These are phyloP conservation scores for Agrenia bidenticulata DNA, from an alignment of 2,888 invertebrate species.

Conservation along the genomic window DNA sequence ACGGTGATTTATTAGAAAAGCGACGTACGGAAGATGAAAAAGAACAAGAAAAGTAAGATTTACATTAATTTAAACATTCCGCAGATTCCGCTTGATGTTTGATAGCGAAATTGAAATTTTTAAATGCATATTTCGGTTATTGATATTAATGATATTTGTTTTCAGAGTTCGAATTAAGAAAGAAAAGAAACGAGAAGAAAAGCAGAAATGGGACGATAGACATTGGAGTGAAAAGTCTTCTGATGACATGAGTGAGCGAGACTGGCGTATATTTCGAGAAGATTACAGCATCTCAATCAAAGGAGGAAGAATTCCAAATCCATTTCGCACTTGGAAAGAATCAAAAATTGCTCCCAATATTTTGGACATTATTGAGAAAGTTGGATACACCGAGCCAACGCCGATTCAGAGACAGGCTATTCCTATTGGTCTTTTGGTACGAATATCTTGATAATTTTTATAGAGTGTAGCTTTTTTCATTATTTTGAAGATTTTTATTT, in stretches of 20 bases:
- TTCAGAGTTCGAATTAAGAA: conserved; percentile 76
- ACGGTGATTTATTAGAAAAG: conserved; percentile 91
- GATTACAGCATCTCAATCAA: conserved; percentile 99
- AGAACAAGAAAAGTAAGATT: conserved; percentile 78
- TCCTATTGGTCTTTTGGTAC: conserved; percentile 75
- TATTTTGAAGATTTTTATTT: too few species aligned
- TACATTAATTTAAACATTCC: not conserved
- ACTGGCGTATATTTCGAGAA: conserved; percentile 99
- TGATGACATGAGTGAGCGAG: conserved; percentile 96
- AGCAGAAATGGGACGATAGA: conserved; percentile 97
- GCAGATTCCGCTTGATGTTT: not conserved
- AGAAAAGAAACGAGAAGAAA: conserved; percentile 92
- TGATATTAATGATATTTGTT: not conserved
- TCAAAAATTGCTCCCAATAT: conserved; percentile 85
- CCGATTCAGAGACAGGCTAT: conserved; percentile 99
- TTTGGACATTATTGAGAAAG: conserved; percentile 87
- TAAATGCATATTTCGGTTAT: too few species aligned
- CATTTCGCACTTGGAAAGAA: conserved; percentile 93
- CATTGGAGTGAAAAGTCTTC: conserved; percentile 97
- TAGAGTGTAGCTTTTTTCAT: too few species aligned
- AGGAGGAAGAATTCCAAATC: conserved; percentile 95
- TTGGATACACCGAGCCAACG: conserved; percentile 97
- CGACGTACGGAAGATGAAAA: conserved; percentile 94
- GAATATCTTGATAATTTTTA: not conserved
- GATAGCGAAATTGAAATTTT: too few species aligned